Conservation (phyloP, 2,888 invertebrate species). For the Acrobasis suavella region DNA sequence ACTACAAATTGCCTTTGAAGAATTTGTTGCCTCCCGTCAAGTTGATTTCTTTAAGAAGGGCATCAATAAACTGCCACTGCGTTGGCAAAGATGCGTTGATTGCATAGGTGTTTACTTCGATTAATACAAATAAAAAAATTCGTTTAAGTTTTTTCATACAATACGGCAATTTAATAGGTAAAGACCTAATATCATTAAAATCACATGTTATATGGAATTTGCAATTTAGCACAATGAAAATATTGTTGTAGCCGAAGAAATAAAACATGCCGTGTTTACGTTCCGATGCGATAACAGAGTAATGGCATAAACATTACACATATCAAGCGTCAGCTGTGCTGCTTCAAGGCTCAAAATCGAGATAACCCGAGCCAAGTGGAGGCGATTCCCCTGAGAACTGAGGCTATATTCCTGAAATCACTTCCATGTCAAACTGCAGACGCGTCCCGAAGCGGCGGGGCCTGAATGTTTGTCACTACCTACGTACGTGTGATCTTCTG, state of each 20-base stretch:
- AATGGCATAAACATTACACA: constrained; percentile 8
- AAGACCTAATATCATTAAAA: constrained; percentile 20
- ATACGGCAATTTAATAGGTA: too few relatives aligned
- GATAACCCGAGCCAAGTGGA: constrained; percentile 3
- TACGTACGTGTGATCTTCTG: background rate
- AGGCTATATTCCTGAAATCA: constrained; percentile 25
- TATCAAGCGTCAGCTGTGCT: background rate
- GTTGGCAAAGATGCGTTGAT: too few relatives aligned
- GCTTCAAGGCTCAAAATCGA: constrained; percentile 10
- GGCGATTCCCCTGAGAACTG: constrained; percentile 19
- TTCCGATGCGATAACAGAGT: constrained; percentile 17
- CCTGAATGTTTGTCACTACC: background rate
- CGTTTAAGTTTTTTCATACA: too few relatives aligned
- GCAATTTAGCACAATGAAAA: constrained; percentile 16
- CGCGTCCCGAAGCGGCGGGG: background rate
- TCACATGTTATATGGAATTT: constrained; percentile 15
- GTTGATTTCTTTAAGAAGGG: too few relatives aligned
- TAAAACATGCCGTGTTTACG: constrained; percentile 14
- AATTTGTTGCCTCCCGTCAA: too few relatives aligned
- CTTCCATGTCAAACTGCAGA: constrained; percentile 24
- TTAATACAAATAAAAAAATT: too few relatives aligned
- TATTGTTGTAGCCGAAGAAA: constrained; percentile 10
- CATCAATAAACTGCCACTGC: too few relatives aligned
- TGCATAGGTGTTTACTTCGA: too few relatives aligned
- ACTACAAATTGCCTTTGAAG: too few relatives aligned